Evolutionary conservation across 2,888 invertebrate species (phyloP), one percentile per base, ranked within the genome.

Genomic region (Ptychoptera albimana): DNA sequence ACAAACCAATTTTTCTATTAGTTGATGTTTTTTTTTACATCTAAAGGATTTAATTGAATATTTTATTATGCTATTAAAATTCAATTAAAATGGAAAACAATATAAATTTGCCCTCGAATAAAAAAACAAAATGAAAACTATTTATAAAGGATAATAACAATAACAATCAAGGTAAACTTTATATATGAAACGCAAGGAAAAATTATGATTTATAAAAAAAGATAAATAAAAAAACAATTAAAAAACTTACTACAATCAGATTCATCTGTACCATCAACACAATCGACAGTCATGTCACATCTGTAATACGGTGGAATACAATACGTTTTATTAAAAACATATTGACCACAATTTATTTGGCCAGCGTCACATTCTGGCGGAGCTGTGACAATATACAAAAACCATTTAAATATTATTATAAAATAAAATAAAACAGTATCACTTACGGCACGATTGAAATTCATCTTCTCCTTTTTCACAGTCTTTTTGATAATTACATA

Each of bases 231-330:
- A 34, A 44, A 15, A 44, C 13, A 45, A 37, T 23, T 12, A 48
- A 35, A 31, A 50, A 59, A 87, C 91, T 88, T 70, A 93, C 93
- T 84, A 74, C 94, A 96, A 63, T 86, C 84, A 10, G 83, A 84
- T 69, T 96, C 94, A 66, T 96, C 96, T 34, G 88, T 86, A 51
- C 89, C 91, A 63, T 93, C 92, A 49, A 88, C 83, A 64, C 96
- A 97, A 70, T 94, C 92, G 32, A 88, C 85, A 52, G 82, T 82
- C 79, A 84, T 89, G 72, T 94, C 94, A 70, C 94, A 94, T 65
- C 86, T 79, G 68, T 87, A 82, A 70, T 93, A 85, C 49, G 84
- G 82, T 47, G 92, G 91, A 61, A 93, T 83, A 67, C 94, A 94
- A 67, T 88, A 93, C 30, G 93, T 91, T 69, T 85, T 87, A 71